A percentile compares a stretch with the other conserved stretches of the same genome.
Evolutionary conservation across 2,113 vertebrate species (phyloP).

Genomic region (Phaethon lepturus): DNA sequence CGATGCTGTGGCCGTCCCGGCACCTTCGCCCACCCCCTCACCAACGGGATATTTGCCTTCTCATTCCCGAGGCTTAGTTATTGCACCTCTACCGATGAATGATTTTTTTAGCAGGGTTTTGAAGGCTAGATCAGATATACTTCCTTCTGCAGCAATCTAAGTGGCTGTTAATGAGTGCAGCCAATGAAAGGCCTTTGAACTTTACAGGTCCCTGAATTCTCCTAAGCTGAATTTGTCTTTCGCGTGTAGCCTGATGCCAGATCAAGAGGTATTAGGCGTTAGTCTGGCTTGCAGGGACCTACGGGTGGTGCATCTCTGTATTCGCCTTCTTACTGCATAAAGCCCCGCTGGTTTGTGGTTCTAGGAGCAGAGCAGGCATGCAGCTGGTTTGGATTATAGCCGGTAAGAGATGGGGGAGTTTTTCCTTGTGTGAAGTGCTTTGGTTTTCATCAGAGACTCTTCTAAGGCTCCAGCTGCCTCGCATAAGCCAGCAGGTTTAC

Average conservation of each 20-base stretch:
- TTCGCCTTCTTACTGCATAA: not conserved
- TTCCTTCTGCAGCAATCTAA: not conserved
- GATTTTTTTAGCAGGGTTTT: not conserved
- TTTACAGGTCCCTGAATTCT: not conserved
- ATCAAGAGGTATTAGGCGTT: not conserved
- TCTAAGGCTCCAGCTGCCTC: conserved; percentile 46
- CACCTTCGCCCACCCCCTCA: not conserved
- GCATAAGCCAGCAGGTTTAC: conserved; percentile 51
- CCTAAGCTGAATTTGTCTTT: not conserved
- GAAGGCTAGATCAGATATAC: not conserved
- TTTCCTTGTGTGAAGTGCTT: conserved; percentile 39
- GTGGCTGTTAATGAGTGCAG: not conserved
- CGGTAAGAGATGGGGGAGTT: conserved; percentile 17
- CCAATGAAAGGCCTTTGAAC: not conserved
- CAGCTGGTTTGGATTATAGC: conserved; percentile 59
- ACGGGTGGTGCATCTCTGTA: not conserved
- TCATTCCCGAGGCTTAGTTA: not conserved
- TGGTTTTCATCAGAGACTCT: conserved; percentile 56
- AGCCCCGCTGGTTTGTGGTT: not conserved
- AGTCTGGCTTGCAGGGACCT: not conserved
- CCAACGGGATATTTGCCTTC: not conserved
- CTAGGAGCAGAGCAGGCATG: not conserved
- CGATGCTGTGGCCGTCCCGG: not conserved
- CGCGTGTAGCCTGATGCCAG: not conserved
- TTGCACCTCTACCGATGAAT: not conserved